These are phyloP conservation scores for Poeciliopsis retropinna DNA, from an alignment of 2,113 vertebrate species.

Conservation along the genomic window DNA sequence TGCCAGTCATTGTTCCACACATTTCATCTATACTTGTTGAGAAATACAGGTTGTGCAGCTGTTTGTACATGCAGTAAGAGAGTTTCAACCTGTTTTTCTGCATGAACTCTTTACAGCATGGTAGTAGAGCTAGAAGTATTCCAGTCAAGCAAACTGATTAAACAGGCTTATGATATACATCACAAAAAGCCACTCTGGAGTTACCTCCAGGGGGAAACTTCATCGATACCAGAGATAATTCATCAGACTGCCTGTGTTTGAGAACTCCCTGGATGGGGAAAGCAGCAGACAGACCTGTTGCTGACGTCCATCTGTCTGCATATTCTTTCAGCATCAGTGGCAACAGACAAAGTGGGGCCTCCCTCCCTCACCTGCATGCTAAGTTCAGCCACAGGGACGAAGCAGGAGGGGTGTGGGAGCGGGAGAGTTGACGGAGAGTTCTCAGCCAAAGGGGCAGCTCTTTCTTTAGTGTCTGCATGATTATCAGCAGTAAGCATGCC, in stretches of 20 bases:
- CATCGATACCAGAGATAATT: constrained; percentile 39
- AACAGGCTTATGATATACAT: constrained; percentile 21
- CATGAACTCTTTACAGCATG: not conserved
- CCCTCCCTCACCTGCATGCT: constrained; percentile 62
- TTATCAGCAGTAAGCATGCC: constrained; percentile 58
- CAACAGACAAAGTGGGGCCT: constrained; percentile 66
- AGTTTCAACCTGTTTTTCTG: constrained; percentile 11
- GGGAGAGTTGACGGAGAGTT: constrained; percentile 64
- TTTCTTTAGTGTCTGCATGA: constrained; percentile 48
- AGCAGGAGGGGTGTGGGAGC: not conserved
- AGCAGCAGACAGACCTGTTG: constrained; percentile 26
- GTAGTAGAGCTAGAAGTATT: not conserved
- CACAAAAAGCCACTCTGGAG: constrained; percentile 1
- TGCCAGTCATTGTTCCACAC: not conserved
- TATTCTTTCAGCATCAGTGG: constrained; percentile 66
- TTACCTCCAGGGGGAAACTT: not conserved
- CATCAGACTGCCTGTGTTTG: constrained; percentile 38
- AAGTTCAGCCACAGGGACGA: constrained; percentile 34
- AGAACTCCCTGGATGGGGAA: constrained; percentile 26
- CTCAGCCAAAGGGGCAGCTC: constrained; percentile 57
- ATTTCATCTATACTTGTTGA: not conserved
- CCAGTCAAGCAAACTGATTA: not conserved
- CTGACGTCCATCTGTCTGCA: constrained; percentile 62
- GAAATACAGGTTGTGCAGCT: not conserved
- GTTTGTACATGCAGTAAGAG: not conserved